phyloP scores from a whole-genome alignment of 2,113 vertebrate species.

The Alaudala cheleensis region DNA sequence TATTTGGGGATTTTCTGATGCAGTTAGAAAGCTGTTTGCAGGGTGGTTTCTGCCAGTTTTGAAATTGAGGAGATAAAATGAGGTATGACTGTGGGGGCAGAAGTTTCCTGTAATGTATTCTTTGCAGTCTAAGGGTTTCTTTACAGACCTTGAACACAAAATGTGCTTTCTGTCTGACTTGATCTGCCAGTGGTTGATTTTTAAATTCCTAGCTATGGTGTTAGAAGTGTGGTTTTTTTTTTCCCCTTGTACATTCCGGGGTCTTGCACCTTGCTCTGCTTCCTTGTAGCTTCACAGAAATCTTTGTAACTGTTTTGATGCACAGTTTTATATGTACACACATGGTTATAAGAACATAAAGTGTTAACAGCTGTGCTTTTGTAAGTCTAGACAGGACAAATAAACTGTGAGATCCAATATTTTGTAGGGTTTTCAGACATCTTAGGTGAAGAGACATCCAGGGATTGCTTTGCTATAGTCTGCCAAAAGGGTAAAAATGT shows the following conservation, averaged over 20 bases:
- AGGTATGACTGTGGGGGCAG: not conserved
- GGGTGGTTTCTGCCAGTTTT: not conserved
- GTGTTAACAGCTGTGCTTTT: not conserved
- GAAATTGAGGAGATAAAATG: constrained; percentile 5
- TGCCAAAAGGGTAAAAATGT: not conserved
- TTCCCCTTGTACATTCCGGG: not conserved
- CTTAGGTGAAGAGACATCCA: not conserved
- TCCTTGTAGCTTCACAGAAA: not conserved
- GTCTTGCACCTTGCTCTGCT: not conserved
- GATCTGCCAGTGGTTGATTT: not conserved
- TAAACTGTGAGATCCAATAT: not conserved
- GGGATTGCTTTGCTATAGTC: not conserved
- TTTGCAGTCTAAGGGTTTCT: not conserved
- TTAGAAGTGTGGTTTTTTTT: not conserved
- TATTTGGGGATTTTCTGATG: not conserved
- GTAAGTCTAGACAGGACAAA: not conserved
- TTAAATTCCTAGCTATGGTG: not conserved
- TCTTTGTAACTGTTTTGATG: not conserved
- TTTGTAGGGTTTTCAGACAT: not conserved
- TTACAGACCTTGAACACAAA: not conserved
- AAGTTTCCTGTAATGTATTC: not conserved
- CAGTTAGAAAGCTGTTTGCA: not conserved
- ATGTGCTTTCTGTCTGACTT: not conserved
- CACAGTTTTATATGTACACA: not conserved
- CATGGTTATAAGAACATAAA: not conserved